Conservation (phyloP, 2,888 invertebrate species). For the Agelastica alni region DNA sequence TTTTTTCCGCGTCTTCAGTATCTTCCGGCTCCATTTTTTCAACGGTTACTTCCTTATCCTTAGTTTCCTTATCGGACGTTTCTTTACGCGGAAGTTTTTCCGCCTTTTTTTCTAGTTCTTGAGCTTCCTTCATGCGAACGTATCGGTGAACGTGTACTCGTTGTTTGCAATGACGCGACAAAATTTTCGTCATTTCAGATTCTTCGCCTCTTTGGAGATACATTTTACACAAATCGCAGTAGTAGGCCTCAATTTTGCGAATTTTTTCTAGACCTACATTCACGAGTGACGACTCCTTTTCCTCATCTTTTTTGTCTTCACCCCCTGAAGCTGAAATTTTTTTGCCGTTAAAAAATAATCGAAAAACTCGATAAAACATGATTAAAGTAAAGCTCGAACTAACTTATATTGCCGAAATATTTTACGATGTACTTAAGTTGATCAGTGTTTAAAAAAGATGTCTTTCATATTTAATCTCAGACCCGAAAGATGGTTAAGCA, state of each 20-base stretch:
- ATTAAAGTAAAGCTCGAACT: no score
- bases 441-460: constrained; percentile 1
- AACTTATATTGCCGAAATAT: no score
- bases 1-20: constrained; percentile 31
- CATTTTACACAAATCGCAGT: constrained; percentile 79
- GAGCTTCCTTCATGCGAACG: constrained; percentile 75
- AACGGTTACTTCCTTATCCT: no score
- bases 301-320: constrained; percentile 55
- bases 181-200: constrained; percentile 38
- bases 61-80: no score
- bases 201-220: constrained; percentile 68
- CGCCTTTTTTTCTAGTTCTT: not conserved
- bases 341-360: no score
- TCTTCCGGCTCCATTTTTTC: no score
- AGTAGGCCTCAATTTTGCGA: constrained; percentile 76
- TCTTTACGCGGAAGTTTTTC: no score
- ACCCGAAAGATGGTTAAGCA: constrained; percentile 23
- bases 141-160: constrained; percentile 77
- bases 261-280: constrained; percentile 79
- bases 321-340: constrained; percentile 89
- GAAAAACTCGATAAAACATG: no score
- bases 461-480: constrained; percentile 15
- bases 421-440: no score
- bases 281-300: constrained; percentile 65
- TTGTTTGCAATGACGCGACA: constrained; percentile 69